Percentiles rank a stretch among this genome's conserved stretches.
phyloP scores from a whole-genome alignment of 2,888 invertebrate genomes.

The Clitarchus hookeri region DNA sequence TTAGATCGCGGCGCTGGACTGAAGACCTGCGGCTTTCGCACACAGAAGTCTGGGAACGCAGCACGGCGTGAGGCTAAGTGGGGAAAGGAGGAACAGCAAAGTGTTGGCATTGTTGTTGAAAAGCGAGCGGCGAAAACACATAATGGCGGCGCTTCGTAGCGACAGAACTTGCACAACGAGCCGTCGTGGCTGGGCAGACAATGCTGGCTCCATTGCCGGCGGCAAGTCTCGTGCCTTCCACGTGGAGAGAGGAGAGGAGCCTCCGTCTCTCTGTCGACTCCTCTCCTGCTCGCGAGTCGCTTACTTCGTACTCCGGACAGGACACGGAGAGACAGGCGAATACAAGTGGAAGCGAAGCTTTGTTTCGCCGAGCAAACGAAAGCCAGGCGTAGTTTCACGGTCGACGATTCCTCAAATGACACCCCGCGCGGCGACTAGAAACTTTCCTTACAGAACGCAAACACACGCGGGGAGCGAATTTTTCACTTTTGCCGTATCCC shows the following conservation, averaged over 20 bases:
- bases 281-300: neutral
- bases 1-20: no score
- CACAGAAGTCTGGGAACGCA: neutral
- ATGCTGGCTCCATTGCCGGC: no score
- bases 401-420: neutral
- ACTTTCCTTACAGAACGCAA: neutral
- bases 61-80: neutral
- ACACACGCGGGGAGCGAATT: neutral
- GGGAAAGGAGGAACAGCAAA: neutral
- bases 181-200: neutral
- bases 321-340: no score
- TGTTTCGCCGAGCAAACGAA: neutral
- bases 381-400: neutral
- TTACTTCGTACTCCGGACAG: no score
- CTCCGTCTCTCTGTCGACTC: neutral
- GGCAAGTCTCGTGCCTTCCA: neutral
- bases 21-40: no score
- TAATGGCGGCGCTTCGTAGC: neutral
- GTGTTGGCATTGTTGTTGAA: neutral
- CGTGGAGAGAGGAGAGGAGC: neutral
- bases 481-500: neutral
- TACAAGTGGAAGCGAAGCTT: neutral
- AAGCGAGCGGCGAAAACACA: neutral
- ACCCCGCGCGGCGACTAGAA: neutral
- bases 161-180: neutral